These are phyloP conservation scores for Nymphalis polychloros DNA, from an alignment of 2,888 invertebrate species.

Conservation along the genomic window DNA sequence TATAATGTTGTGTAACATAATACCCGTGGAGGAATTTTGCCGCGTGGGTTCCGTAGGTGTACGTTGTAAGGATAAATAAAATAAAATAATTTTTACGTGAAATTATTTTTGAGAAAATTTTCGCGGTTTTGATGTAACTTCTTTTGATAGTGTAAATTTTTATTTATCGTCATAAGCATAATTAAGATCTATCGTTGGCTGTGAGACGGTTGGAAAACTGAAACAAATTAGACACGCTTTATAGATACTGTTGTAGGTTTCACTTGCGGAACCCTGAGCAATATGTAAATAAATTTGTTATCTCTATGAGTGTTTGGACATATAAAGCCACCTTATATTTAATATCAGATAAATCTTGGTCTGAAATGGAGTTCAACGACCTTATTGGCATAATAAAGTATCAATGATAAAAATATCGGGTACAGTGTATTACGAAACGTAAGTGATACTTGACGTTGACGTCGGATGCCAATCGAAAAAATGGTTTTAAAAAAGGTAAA, in stretches of 20 bases:
- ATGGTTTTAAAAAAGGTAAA: neutral
- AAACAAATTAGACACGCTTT: slow-evolving; percentile 8
- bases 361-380: neutral
- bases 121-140: slow-evolving; percentile 2
- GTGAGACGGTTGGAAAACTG: slow-evolving; percentile 17
- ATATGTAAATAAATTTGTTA: slow-evolving; percentile 13
- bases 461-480: neutral
- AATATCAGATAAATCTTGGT: slow-evolving; percentile 1
- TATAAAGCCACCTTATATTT: neutral
- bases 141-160: slow-evolving; percentile 2
- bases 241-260: slow-evolving; percentile 13
- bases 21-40: slow-evolving; percentile 11
- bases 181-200: slow-evolving; percentile 25
- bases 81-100: neutral
- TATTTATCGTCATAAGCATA: slow-evolving; percentile 12
- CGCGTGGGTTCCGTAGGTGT: slow-evolving; percentile 22
- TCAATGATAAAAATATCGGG: neutral
- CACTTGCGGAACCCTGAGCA: slow-evolving; percentile 21
- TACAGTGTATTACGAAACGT: neutral
- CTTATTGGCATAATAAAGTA: neutral
- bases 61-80: neutral
- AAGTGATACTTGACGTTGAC: neutral
- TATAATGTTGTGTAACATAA: neutral
- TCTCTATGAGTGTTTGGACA: neutral
- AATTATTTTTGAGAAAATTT: slow-evolving; percentile 9